Evolutionary conservation across 2,888 invertebrate species (phyloP).

Genomic region (Dasysyrphus albostriatus): DNA sequence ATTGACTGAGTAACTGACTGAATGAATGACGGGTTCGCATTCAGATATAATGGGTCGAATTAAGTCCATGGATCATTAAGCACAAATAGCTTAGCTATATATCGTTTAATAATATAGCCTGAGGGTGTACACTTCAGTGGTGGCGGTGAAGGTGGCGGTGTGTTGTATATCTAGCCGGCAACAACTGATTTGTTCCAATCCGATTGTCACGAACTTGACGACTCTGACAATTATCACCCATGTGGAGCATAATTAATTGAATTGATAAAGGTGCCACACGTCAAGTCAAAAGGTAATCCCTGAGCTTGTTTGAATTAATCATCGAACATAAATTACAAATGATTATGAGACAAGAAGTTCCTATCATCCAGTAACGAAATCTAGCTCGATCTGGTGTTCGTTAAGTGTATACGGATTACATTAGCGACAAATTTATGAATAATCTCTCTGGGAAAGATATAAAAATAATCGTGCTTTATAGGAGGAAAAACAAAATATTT

Average conservation of each 20-base stretch:
- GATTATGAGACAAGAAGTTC: conserved; percentile 23
- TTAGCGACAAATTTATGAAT: conserved; percentile 34
- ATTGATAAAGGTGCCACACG: conserved; percentile 51
- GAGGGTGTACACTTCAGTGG: neutral
- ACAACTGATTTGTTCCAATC: conserved; percentile 2
- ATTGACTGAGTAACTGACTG: neutral
- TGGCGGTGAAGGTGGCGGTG: neutral
- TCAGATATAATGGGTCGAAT: conserved; percentile 51
- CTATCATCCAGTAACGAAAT: neutral
- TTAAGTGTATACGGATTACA: neutral
- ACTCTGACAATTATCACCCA: conserved; percentile 53
- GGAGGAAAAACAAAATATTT: neutral
- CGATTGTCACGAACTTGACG: conserved; percentile 38
- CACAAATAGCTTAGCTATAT: conserved; percentile 25
- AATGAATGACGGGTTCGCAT: conserved; percentile 23
- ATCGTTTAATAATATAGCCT: neutral
- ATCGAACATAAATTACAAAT: conserved; percentile 47
- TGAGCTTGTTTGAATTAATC: conserved; percentile 50
- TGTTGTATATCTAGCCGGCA: neutral
- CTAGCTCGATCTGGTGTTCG: neutral
- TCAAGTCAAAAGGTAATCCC: conserved; percentile 54
- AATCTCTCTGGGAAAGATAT: conserved; percentile 2
- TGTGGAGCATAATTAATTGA: conserved; percentile 60
- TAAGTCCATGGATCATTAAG: conserved; percentile 59
- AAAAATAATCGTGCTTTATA: conserved; percentile 23